A percentile compares a stretch with the other conserved stretches of the same genome.
These are phyloP conservation scores for Galerucella nymphaeae DNA, from an alignment of 2,888 invertebrate species.

Conservation along the genomic window DNA sequence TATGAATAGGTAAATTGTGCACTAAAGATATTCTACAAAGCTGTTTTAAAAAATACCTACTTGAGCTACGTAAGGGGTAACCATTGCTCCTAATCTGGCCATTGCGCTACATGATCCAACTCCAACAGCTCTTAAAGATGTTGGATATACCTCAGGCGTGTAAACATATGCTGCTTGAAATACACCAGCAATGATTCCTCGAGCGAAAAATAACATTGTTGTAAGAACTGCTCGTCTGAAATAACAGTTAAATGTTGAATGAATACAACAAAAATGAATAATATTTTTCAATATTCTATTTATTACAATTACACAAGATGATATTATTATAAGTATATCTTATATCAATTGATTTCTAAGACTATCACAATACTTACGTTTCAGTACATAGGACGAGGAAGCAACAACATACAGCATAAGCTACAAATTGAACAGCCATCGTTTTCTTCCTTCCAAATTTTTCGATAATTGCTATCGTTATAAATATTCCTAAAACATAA, in stretches of 20 bases:
- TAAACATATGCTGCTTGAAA: conserved; percentile 97
- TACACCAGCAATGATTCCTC: conserved; percentile 92
- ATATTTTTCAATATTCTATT: too few relatives aligned
- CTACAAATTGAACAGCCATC: conserved; percentile 91
- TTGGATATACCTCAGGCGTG: conserved; percentile 95
- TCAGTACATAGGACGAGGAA: conserved; percentile 79
- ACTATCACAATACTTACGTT: conserved; percentile 69
- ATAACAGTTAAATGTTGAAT: conserved; percentile 18
- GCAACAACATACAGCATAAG: conserved; percentile 81
- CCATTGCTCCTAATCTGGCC: conserved; percentile 92
- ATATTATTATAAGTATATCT: conserved; percentile 12
- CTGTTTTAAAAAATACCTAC: conserved; percentile 63
- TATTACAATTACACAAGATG: too few relatives aligned
- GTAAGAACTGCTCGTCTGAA: conserved; percentile 80
- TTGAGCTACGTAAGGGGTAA: conserved; percentile 94
- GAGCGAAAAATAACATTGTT: conserved; percentile 84
- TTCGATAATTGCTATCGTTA: conserved; percentile 90
- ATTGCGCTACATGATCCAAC: conserved; percentile 94
- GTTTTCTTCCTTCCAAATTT: conserved; percentile 90
- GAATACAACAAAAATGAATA: neutral
- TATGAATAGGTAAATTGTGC: too few relatives aligned
- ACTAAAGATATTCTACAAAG: too few relatives aligned
- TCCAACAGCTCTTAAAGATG: conserved; percentile 87
- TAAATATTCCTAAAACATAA: conserved; percentile 77
- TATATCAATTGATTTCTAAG: neutral